These are phyloP conservation scores for Perizoma affinitatum DNA, from an alignment of 2,888 invertebrate species.

Conservation along the genomic window DNA sequence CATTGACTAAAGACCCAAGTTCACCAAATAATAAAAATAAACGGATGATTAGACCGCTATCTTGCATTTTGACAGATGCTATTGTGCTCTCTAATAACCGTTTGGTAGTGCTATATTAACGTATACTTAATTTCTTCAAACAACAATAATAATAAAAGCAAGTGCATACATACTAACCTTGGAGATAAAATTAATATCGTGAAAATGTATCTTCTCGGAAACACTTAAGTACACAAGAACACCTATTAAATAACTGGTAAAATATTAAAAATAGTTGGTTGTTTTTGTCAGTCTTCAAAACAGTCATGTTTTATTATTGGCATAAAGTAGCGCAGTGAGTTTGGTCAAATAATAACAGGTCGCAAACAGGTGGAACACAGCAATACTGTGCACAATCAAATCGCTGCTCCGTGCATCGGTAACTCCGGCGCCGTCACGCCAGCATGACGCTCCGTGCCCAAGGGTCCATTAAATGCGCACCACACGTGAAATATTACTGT, in stretches of 20 bases:
- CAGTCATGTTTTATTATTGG: conserved; percentile 39
- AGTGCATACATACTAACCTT: conserved; percentile 21
- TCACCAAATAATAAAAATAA: neutral
- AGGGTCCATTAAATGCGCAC: conserved; percentile 73
- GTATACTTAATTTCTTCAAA: neutral
- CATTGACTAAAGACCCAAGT: too few species aligned
- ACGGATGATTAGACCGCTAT: too few species aligned
- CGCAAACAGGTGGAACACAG: conserved; percentile 49
- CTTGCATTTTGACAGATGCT: too few species aligned
- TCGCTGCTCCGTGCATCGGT: conserved; percentile 66
- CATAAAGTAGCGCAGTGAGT: conserved; percentile 38
- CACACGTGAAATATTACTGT: conserved; percentile 44
- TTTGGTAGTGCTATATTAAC: too few species aligned
- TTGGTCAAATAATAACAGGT: conserved; percentile 53
- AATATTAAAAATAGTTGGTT: conserved; percentile 20
- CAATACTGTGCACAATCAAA: conserved; percentile 65
- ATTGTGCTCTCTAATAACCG: too few species aligned
- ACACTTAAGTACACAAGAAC: conserved; percentile 5
- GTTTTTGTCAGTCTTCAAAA: conserved; percentile 31
- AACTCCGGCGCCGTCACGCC: conserved; percentile 36
- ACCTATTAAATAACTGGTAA: conserved; percentile 22
- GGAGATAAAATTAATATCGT: conserved; percentile 25
- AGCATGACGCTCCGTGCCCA: conserved; percentile 63
- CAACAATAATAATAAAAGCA: conserved; percentile 17
- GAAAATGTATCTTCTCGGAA: conserved; percentile 30